Evolutionary conservation across 2,113 vertebrate genomes (phyloP).

Genomic region (Plecturocebus donacophilus): DNA sequence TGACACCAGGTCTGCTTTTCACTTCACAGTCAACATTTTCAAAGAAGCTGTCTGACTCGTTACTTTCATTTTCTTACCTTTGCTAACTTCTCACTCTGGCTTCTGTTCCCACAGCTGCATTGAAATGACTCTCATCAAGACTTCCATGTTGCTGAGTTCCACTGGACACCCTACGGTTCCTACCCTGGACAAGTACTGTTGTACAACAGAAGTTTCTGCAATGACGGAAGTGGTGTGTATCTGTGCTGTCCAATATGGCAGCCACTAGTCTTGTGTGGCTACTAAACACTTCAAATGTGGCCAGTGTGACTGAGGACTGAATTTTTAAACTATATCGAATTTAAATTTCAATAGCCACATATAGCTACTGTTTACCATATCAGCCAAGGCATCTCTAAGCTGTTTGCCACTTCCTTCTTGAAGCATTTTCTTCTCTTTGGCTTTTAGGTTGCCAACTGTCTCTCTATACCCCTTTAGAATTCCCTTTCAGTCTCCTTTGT

Average conservation of each 20-base stretch:
- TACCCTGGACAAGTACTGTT: neutral
- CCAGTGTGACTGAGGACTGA: neutral
- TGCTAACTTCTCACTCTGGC: neutral
- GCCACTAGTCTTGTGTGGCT: neutral
- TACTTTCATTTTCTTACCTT: neutral
- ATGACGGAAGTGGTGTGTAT: neutral
- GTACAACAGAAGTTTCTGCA: neutral
- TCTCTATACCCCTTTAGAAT: neutral
- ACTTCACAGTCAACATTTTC: neutral
- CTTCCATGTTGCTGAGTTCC: neutral
- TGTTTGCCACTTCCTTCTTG: neutral
- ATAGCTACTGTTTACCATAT: neutral
- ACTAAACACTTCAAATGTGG: neutral
- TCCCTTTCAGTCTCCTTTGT: neutral
- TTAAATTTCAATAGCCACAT: neutral
- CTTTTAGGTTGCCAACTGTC: neutral
- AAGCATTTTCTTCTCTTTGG: neutral
- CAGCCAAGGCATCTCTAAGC: neutral
- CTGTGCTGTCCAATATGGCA: neutral
- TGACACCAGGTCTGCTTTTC: neutral
- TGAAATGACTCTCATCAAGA: neutral
- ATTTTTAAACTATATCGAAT: neutral
- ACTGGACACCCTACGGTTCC: neutral
- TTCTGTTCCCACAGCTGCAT: neutral
- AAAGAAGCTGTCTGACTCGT: neutral